Conservation (phyloP, 1,140 invertebrate species). For the Drosophila persimilis region DNA sequence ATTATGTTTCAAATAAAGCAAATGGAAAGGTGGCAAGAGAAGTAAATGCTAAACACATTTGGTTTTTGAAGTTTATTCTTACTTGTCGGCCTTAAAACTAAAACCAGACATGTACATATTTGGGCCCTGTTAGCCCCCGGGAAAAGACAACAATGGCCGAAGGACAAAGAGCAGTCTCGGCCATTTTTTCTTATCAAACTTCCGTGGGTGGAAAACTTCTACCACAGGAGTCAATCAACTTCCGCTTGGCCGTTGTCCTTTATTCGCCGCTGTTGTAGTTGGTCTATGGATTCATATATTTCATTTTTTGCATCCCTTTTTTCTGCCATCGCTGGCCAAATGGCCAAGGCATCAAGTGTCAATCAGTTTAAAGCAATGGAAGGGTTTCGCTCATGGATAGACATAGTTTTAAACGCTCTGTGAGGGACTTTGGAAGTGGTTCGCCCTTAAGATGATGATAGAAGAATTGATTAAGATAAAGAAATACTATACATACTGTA, state of each 20-base stretch:
- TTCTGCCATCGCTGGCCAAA: no score
- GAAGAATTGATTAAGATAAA: no score
- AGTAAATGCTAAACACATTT: constrained; percentile 19
- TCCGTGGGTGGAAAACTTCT: constrained; percentile 59
- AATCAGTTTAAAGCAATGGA: no score
- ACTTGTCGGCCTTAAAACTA: constrained; percentile 31
- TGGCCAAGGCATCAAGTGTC: no score
- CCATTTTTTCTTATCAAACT: constrained; percentile 77
- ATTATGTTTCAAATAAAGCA: not conserved
- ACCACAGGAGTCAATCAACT: constrained; percentile 61
- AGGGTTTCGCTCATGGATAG: not conserved
- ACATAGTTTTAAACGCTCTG: no score
- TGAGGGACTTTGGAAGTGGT: no score
- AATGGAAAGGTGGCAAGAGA: not conserved
- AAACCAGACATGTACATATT: constrained; percentile 20
- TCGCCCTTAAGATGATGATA: no score
- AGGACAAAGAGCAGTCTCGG: constrained; percentile 33
- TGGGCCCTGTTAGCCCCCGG: constrained; percentile 17
- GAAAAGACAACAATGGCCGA: constrained; percentile 37
- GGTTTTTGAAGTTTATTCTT: constrained; percentile 1
- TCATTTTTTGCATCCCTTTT: no score
- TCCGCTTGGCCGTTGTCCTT: constrained; percentile 41
- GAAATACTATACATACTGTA: no score
- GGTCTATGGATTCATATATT: not conserved
- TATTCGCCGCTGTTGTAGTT: constrained; percentile 23